Evolutionary conservation across 2,113 vertebrate genomes (phyloP).

Genomic region (Psephotus haematonotus): DNA sequence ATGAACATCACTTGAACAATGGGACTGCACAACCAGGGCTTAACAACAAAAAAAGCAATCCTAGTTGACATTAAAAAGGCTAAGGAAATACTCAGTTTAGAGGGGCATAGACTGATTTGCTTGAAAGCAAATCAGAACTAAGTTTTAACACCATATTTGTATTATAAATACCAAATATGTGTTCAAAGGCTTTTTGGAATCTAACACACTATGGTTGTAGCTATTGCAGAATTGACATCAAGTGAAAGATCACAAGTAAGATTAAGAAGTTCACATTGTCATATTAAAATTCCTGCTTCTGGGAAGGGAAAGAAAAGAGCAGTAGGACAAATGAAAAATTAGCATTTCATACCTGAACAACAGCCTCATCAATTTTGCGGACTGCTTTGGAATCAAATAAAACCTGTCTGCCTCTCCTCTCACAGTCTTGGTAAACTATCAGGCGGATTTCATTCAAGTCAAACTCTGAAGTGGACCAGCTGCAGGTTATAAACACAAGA

Average conservation of each 20-base stretch:
- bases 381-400: conserved; percentile 89
- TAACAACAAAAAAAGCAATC: background rate
- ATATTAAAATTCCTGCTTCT: background rate
- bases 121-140: background rate
- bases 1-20: background rate
- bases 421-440: conserved; percentile 90
- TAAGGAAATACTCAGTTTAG: background rate
- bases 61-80: background rate
- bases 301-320: background rate
- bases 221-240: background rate
- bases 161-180: background rate
- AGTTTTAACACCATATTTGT: background rate
- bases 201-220: background rate
- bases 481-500: conserved; percentile 51
- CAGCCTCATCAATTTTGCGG: conserved; percentile 73
- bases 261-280: background rate
- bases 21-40: background rate
- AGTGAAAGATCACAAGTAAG: background rate
- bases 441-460: conserved; percentile 86
- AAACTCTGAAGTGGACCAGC: conserved; percentile 84
- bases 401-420: conserved; percentile 86
- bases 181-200: background rate
- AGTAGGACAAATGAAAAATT: background rate
- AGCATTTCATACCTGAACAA: conserved; percentile 74
- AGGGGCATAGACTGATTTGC: background rate